Conservation (phyloP, 2,888 invertebrate species). For the Tubiluchus corallicola region DNA sequence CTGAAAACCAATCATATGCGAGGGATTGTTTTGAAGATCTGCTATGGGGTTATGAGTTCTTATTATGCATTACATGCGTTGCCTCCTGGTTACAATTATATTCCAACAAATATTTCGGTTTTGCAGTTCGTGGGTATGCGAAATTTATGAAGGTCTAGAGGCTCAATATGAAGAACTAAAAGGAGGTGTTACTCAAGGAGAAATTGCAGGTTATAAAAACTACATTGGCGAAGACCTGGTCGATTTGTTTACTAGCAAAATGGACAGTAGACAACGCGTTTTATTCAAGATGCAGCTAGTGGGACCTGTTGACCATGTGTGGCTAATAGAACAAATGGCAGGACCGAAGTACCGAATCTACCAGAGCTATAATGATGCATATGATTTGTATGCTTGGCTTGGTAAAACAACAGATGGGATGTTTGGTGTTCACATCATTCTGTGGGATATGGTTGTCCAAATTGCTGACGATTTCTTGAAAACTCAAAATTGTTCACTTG, state of each 20-base stretch:
- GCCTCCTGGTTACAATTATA: too few species aligned
- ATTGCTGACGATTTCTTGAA: neutral
- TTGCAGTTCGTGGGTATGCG: neutral
- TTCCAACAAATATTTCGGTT: too few species aligned
- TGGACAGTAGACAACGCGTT: neutral
- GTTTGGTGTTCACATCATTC: neutral
- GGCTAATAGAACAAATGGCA: neutral
- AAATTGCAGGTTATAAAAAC: neutral
- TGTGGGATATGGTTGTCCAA: neutral
- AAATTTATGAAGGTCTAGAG: neutral
- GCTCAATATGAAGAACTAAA: neutral
- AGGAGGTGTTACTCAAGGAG: conserved; percentile 1
- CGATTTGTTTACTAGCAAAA: neutral
- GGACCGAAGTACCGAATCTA: neutral
- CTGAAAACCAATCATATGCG: neutral
- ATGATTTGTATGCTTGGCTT: neutral
- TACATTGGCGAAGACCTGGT: neutral
- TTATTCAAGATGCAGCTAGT: neutral
- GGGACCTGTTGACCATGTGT: neutral
- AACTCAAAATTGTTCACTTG: neutral
- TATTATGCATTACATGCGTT: too few species aligned
- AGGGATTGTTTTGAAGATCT: too few species aligned
- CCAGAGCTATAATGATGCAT: neutral
- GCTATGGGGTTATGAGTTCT: too few species aligned
- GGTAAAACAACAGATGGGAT: neutral